Base-by-base conservation (phyloP, 1,140 invertebrate species). In the Cyrtorhinus lividipennis region DNA sequence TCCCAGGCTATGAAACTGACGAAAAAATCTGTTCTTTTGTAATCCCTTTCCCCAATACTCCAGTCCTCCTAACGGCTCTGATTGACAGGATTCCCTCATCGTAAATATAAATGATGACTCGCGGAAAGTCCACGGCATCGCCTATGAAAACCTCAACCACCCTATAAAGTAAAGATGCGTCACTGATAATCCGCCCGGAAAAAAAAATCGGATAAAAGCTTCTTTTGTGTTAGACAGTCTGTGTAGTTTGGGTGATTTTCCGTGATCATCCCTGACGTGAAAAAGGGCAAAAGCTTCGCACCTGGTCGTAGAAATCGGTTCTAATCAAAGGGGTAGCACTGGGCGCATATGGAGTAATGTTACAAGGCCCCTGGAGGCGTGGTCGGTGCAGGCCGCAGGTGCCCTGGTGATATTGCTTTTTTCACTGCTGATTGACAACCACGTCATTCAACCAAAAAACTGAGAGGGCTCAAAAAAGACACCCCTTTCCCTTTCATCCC, bases 331-430 rank as follows among this genome's bases (percentile, higher is more conserved):
- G 48, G 48, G 48, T 53, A 10, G 18, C 8, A 53, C 15, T 5
- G 5, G 30, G 30, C 30, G 30, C 48, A 53, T 53, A 53, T 53
- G 48, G 48, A 20, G 20, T 12, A 15, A 44, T 8, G 8, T 44
- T 44, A n/a, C n/a, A n/a, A 10, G 38, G 38, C 38, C 8, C n/a
- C 38, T 8, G 38, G n/a, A 53, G 48, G 48, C 48, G 48, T 53
- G 48, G 48, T 53, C 48, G 48, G 8, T 10, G 8, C 48, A 5
- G 18, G 48, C 48, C 48, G 48, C 48, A 53, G 48, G 48, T 53
- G 48, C 18, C 20, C 48, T 20, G 5, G 48, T 53, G 48, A 53
- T 53, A 53, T 53, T 53, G 48, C 48, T 53, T 53, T 53, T 53
- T 53, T 53, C 18, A 12, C 18, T 5, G 20, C 48, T 53, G 48